phyloP scores from a whole-genome alignment of 2,797 vertebrate species.

The Crocidura indochinensis region DNA sequence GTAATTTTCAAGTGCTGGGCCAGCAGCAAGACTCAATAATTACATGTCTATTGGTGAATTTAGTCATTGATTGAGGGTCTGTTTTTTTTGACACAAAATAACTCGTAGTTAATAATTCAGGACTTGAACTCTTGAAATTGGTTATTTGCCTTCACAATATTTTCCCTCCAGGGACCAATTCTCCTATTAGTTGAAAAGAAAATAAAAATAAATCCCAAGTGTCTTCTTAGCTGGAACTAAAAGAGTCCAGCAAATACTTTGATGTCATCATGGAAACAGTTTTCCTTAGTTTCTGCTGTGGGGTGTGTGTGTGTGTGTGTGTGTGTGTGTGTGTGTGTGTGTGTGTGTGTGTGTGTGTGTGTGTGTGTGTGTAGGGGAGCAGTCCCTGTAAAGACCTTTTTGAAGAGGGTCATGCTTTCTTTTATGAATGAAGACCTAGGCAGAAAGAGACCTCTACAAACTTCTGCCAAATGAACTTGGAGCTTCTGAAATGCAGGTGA shows the following conservation, averaged over 20 bases:
- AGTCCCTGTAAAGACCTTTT: neutral
- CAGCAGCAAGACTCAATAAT: neutral
- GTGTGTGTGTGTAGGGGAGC: too few species aligned
- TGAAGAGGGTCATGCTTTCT: neutral
- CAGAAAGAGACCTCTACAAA: neutral
- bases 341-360: too few species aligned
- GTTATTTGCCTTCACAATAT: neutral
- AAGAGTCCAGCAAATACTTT: slow-evolving; percentile 1
- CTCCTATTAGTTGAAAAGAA: slow-evolving; percentile 19
- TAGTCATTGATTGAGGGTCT: slow-evolving; percentile 42
- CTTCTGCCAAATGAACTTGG: neutral
- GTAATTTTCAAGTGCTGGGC: neutral
- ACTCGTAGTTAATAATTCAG: neutral
- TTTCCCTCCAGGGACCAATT: neutral
- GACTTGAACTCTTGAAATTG: slow-evolving; percentile 21
- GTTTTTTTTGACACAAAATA: slow-evolving; percentile 37
- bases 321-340: too few species aligned
- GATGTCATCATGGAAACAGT: neutral
- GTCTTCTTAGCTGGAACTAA: neutral
- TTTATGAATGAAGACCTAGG: neutral
- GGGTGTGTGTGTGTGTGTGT: too few species aligned
- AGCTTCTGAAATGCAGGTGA: slow-evolving; percentile 68
- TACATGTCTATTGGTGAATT: slow-evolving; percentile 24
- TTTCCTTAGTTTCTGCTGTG: neutral
- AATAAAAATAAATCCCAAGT: neutral